Base-by-base conservation (phyloP, 2,888 invertebrate species). In the Poecilus cupreus region DNA sequence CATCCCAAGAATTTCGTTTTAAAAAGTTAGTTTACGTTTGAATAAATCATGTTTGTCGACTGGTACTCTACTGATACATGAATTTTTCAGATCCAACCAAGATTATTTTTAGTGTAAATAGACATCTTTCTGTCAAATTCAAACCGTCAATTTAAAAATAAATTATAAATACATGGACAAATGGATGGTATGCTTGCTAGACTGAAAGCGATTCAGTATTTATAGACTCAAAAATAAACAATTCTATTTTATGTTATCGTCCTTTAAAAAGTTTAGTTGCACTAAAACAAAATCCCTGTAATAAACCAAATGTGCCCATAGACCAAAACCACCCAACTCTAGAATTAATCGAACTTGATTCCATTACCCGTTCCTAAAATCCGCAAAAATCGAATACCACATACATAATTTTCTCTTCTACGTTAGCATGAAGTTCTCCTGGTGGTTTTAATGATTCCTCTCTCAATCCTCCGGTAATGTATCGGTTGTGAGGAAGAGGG, bases 11-110 rank as follows among this genome's bases (percentile, higher is more conserved):
- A 68, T 37, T 68, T 68, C 32, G 32, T 32, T 68, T 68, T 37
- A 68, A 68, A 64, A 68, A 68, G 32, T 32, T 32, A 37, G 39
- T 64, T 64, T 68, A 68, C 64, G 37, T 68, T 32, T 68, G 37
- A 64, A 64, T 68, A 68, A 32, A 32, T 64, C 32, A 68, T 68
- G 64, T 8, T 18, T 18, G 11, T 16, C 10, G 64, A 37, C 2
- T 68, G 5, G 51, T 2, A 18, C 51, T 18, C 18, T 3, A 43
- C 51, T 51, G n/a, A 18, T 10, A 57, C 57, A 57, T 57, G 57
- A 22, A 26, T 57, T 57, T 57, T 57, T 57, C n/a, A 57, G 57
- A 57, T 60, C 13, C n/a, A 26, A 26, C 4, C n/a, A 26, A 43
- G 11, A 39, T 39, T 39, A 11, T 11, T 39, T 39, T 39, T 26